Evolutionary conservation across 2,888 invertebrate genomes (phyloP).

Genomic region (Drosophila ustulata): DNA sequence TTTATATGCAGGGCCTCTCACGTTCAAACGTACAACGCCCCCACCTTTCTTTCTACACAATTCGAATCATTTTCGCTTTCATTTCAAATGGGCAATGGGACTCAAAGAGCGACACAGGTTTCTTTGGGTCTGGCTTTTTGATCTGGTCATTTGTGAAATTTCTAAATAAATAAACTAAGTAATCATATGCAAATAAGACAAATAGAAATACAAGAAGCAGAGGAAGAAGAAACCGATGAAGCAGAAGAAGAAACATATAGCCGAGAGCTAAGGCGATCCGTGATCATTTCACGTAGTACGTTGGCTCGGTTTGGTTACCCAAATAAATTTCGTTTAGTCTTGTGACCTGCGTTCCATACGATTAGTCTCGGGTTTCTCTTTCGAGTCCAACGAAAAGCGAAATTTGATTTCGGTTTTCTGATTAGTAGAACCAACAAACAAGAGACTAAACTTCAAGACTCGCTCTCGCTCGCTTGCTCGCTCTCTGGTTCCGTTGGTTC

Average conservation of each 20-base stretch:
- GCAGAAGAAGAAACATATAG: constrained; percentile 20
- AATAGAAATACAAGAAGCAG: constrained; percentile 20
- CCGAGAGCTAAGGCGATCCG: constrained; percentile 29
- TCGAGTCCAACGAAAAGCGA: constrained; percentile 75
- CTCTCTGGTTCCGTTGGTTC: constrained; percentile 4
- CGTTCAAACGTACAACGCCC: constrained; percentile 53
- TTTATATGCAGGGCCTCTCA: constrained; percentile 61
- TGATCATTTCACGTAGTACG: constrained; percentile 50
- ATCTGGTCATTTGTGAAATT: constrained; percentile 59
- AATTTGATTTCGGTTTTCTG: constrained; percentile 79
- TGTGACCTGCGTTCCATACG: constrained; percentile 64
- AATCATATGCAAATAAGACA: constrained; percentile 72
- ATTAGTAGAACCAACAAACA: constrained; percentile 70
- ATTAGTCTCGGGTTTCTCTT: constrained; percentile 80
- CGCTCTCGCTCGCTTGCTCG: not conserved
- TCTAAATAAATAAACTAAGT: constrained; percentile 72
- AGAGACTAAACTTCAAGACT: constrained; percentile 7
- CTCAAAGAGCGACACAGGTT: constrained; percentile 45
- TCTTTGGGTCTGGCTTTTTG: constrained; percentile 37
- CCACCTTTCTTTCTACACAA: constrained; percentile 61
- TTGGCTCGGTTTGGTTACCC: constrained; percentile 74
- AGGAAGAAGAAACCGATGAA: constrained; percentile 1
- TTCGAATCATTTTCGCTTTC: constrained; percentile 71
- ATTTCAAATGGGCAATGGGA: constrained; percentile 46
- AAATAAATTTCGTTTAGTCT: constrained; percentile 71